Evolutionary conservation across 2,797 vertebrate species (phyloP).

Genomic region (Harpagifer antarcticus): DNA sequence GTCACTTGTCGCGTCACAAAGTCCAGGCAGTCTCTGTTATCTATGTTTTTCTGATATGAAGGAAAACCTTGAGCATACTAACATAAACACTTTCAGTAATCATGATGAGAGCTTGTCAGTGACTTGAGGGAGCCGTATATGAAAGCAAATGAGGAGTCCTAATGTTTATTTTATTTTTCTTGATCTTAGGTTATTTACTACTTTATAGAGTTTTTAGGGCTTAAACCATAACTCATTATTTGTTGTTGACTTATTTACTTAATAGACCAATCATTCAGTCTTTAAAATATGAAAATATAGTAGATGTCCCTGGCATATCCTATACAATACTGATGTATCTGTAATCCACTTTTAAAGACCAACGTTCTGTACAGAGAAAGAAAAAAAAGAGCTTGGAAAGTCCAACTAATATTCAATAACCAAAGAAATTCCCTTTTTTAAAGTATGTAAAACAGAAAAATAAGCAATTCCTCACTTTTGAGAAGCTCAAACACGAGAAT

Average conservation of each 20-base stretch:
- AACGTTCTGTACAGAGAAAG: no score
- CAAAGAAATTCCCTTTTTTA: background rate
- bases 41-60: constrained; percentile 25
- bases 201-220: background rate
- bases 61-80: constrained; percentile 25
- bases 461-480: background rate
- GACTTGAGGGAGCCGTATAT: background rate
- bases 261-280: background rate
- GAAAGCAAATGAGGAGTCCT: background rate
- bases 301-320: background rate
- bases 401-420: background rate
- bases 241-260: background rate
- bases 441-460: constrained; percentile 15
- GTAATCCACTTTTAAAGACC: no score
- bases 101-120: background rate
- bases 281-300: background rate
- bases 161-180: background rate
- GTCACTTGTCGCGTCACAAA: constrained; percentile 39
- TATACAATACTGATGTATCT: no score
- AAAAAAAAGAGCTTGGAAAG: background rate
- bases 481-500: background rate
- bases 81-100: background rate
- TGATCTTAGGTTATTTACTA: background rate
- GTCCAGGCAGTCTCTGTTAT: constrained; percentile 43
- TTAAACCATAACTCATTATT: background rate